Evolutionary conservation across 2,797 vertebrate species (phyloP).

Genomic region (Amphiprion clarkii): DNA sequence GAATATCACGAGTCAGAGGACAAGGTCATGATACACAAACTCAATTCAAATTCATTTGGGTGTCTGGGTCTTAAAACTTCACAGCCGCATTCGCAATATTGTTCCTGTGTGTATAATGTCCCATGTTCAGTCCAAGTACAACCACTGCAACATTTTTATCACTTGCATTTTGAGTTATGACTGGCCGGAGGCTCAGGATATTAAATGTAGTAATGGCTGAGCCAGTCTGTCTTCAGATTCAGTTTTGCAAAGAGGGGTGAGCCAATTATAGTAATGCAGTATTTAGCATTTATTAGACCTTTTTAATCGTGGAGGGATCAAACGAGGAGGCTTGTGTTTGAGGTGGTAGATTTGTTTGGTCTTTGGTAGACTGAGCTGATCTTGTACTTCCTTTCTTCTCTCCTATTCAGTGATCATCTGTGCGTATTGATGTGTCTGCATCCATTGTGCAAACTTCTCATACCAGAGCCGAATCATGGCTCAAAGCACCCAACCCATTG

Average conservation of each 20-base stretch:
- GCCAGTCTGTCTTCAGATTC: constrained; percentile 24
- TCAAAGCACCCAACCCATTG: not conserved
- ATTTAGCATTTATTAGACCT: constrained; percentile 61
- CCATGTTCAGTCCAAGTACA: constrained; percentile 18
- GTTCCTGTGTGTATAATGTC: constrained; percentile 38
- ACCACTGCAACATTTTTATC: constrained; percentile 57
- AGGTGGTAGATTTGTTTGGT: constrained; percentile 39
- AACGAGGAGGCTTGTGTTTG: constrained; percentile 16
- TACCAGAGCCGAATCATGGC: not conserved
- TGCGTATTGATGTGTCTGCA: not conserved
- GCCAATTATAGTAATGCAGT: constrained; percentile 66
- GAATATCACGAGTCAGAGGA: constrained; percentile 13
- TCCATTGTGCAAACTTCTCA: not conserved
- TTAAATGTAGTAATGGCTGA: constrained; percentile 45
- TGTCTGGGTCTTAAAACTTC: constrained; percentile 4
- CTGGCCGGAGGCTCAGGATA: constrained; percentile 47
- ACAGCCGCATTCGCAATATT: constrained; percentile 22
- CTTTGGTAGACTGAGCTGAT: constrained; percentile 11
- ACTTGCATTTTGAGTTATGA: constrained; percentile 56
- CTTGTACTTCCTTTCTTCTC: constrained; percentile 25
- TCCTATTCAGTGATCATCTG: not conserved
- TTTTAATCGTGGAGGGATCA: constrained; percentile 49
- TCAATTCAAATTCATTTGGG: not conserved
- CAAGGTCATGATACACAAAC: not conserved
- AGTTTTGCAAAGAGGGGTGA: constrained; percentile 25